Percentiles rank a stretch among this genome's conserved stretches.
These are phyloP conservation scores for Pelodiscus sinensis DNA, from an alignment of 2,113 vertebrate species.

Conservation along the genomic window DNA sequence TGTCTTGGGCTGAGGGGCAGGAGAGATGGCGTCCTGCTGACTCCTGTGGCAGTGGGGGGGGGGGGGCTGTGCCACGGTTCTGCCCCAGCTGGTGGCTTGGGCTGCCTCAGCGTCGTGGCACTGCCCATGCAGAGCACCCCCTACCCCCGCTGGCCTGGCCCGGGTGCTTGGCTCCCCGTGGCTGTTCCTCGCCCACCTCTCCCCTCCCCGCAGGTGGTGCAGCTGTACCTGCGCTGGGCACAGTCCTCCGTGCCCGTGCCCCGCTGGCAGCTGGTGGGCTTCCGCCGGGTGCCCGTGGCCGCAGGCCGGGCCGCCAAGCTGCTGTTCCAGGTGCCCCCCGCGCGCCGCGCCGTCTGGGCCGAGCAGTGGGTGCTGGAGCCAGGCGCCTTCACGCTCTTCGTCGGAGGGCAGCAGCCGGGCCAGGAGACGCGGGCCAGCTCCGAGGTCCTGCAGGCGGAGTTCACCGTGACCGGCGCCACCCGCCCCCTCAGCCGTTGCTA, in stretches of 20 bases:
- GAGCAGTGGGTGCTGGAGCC: constrained; percentile 63
- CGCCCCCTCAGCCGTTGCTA: constrained; percentile 40
- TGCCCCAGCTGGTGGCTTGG: too few relatives aligned
- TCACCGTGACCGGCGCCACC: background rate
- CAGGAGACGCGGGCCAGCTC: constrained; percentile 33
- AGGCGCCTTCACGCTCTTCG: constrained; percentile 65
- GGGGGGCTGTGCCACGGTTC: too few relatives aligned
- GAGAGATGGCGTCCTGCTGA: too few relatives aligned
- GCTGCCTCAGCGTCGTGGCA: background rate
- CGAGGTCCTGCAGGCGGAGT: background rate
- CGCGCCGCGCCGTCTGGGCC: constrained; percentile 63
- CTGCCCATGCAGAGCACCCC: too few relatives aligned
- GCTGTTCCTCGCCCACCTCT: rapidly evolving
- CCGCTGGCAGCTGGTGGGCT: constrained; percentile 74
- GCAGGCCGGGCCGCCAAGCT: constrained; percentile 21
- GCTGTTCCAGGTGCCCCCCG: constrained; percentile 23
- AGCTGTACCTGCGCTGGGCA: constrained; percentile 76
- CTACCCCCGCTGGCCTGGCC: background rate
- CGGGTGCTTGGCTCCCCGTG: background rate
- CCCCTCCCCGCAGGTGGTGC: constrained; percentile 58
- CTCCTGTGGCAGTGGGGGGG: too few relatives aligned
- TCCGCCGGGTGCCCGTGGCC: background rate
- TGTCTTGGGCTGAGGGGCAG: too few relatives aligned
- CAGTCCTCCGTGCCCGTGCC: constrained; percentile 53
- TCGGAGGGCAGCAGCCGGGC: constrained; percentile 62